Evolutionary conservation across 1,140 invertebrate species (phyloP).

Genomic region (Conus betulinus): DNA sequence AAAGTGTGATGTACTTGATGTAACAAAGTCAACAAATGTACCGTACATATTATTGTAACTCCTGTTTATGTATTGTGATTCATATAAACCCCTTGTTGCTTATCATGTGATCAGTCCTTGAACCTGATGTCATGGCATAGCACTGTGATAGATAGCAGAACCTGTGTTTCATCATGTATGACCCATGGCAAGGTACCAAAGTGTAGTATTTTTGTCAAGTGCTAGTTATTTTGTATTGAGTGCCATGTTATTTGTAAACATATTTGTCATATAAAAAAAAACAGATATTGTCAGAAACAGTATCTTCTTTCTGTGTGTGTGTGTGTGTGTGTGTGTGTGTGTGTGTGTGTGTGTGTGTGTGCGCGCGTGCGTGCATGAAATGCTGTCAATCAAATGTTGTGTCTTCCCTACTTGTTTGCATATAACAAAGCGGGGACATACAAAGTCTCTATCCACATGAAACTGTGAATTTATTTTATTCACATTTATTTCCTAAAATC

Average conservation of each 20-base stretch:
- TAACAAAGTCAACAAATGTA: background rate
- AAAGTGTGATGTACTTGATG: background rate
- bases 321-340: conserved; percentile 5
- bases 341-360: too few relatives aligned
- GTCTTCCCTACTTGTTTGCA: too few relatives aligned
- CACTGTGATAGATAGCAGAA: conserved; percentile 29
- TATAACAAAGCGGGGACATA: too few relatives aligned
- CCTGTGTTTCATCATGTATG: background rate
- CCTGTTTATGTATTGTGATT: background rate
- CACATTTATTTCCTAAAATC: too few relatives aligned
- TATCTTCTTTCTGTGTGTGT: background rate
- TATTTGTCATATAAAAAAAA: conserved; percentile 7
- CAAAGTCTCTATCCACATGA: too few relatives aligned
- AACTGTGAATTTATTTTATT: too few relatives aligned
- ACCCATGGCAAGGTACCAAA: conserved; percentile 25
- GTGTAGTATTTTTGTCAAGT: background rate
- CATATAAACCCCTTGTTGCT: background rate
- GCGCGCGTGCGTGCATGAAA: too few relatives aligned
- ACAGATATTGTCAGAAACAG: background rate
- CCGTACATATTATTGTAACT: background rate
- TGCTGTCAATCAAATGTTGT: too few relatives aligned
- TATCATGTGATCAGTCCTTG: background rate
- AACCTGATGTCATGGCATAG: background rate
- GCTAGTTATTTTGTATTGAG: background rate
- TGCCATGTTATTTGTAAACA: conserved; percentile 29